Conservation (phyloP, 2,888 invertebrate genomes). For the Saturnia japonica region DNA sequence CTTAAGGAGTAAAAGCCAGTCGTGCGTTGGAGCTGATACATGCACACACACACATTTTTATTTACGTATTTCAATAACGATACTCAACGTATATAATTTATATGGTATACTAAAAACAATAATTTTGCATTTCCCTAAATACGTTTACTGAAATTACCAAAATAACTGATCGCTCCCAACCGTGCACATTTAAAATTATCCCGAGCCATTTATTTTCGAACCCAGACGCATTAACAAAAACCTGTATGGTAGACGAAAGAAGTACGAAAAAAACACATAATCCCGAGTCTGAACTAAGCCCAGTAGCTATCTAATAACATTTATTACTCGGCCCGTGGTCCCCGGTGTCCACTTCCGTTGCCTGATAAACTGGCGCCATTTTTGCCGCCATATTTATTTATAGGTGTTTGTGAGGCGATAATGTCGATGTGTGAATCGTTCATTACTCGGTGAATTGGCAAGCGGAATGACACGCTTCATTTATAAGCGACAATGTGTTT, state of each 20-base stretch:
- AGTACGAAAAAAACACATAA: slow-evolving; percentile 69
- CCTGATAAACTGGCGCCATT: slow-evolving; percentile 81
- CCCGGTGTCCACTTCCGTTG: slow-evolving; percentile 79
- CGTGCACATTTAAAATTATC: slow-evolving; percentile 52
- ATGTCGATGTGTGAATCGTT: slow-evolving; percentile 67
- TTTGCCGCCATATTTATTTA: slow-evolving; percentile 82
- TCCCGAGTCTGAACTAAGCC: slow-evolving; percentile 72
- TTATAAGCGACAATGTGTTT: neutral
- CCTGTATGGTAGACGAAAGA: slow-evolving; percentile 57
- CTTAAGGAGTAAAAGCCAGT: too few species aligned
- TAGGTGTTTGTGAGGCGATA: slow-evolving; percentile 72
- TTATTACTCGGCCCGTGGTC: slow-evolving; percentile 77
- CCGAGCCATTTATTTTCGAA: slow-evolving; percentile 71
- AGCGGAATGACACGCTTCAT: slow-evolving; percentile 34
- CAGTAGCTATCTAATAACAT: slow-evolving; percentile 82
- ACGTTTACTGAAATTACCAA: slow-evolving; percentile 1
- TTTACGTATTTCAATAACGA: too few species aligned
- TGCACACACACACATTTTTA: too few species aligned
- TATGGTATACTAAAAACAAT: neutral
- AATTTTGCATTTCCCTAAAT: neutral
- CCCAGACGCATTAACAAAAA: slow-evolving; percentile 81
- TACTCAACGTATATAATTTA: neutral
- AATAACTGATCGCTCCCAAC: slow-evolving; percentile 15
- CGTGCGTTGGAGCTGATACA: too few species aligned
- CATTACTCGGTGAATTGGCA: slow-evolving; percentile 49